phyloP scores from a whole-genome alignment of 2,888 invertebrate species.

The Cheilosia scutellata region DNA sequence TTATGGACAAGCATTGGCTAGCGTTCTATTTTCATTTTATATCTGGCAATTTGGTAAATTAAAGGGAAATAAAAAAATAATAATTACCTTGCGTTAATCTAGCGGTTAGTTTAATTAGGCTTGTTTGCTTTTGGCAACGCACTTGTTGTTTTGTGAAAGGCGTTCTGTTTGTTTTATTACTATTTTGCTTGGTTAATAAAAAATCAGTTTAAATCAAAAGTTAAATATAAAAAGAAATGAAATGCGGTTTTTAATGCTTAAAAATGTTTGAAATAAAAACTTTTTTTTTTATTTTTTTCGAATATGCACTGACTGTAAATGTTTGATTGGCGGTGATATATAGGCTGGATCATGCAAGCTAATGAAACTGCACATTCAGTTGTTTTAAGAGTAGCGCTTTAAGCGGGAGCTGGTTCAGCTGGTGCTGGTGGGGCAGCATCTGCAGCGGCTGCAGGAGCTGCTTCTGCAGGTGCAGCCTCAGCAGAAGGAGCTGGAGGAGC shows the following conservation, averaged over 20 bases:
- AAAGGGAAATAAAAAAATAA: conserved; percentile 57
- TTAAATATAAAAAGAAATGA: conserved; percentile 39
- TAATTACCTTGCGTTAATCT: conserved; percentile 76
- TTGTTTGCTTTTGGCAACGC: conserved; percentile 58
- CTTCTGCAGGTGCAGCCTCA: conserved; percentile 78
- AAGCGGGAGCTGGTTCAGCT: conserved; percentile 76
- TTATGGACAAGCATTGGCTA: background rate
- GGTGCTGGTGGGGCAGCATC: conserved; percentile 77
- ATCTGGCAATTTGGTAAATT: conserved; percentile 52
- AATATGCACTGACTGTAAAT: conserved; percentile 53
- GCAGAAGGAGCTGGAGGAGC: conserved; percentile 67
- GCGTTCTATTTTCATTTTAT: background rate
- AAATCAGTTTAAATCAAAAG: conserved; percentile 42
- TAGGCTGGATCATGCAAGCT: conserved; percentile 58
- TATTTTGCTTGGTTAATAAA: conserved; percentile 45
- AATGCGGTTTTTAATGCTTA: conserved; percentile 53
- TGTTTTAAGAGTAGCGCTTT: conserved; percentile 45
- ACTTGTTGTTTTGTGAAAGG: conserved; percentile 64
- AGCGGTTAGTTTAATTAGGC: conserved; percentile 67
- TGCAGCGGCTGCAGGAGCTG: conserved; percentile 61
- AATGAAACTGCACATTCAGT: conserved; percentile 21
- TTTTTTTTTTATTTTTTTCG: conserved; percentile 64
- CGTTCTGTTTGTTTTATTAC: conserved; percentile 47
- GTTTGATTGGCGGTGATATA: conserved; percentile 47
- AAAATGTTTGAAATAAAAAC: conserved; percentile 73